phyloP scores from a whole-genome alignment of 2,797 vertebrate genomes.

The Anabacerthia variegaticeps region DNA sequence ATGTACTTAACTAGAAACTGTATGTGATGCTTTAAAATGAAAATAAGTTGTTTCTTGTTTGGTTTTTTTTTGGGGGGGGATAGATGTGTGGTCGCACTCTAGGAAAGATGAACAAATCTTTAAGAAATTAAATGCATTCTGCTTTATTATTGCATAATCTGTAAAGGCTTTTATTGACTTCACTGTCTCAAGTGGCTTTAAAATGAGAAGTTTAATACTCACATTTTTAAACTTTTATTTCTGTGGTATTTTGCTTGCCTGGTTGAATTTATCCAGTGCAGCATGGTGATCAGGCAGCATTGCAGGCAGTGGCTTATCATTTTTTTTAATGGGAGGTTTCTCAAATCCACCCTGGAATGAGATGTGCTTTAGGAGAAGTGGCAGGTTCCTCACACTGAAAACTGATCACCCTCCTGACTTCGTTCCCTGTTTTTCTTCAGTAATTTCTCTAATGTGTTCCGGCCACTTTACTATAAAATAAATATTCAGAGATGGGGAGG shows the following conservation, averaged over 20 bases:
- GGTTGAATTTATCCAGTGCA: conserved; percentile 83
- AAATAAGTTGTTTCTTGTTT: background rate
- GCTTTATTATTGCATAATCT: background rate
- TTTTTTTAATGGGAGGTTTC: conserved; percentile 86
- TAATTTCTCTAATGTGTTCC: conserved; percentile 81
- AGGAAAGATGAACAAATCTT: background rate
- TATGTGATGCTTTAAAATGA: background rate
- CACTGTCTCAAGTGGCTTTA: background rate
- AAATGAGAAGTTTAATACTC: background rate
- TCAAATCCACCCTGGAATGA: conserved; percentile 83
- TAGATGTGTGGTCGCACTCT: accelerated
- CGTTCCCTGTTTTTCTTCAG: conserved; percentile 77
- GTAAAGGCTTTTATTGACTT: background rate
- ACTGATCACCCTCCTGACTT: conserved; percentile 78
- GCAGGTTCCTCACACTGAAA: conserved; percentile 82
- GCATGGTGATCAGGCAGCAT: conserved; percentile 82
- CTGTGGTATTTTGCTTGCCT: conserved; percentile 67
- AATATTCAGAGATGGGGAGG: conserved; percentile 80
- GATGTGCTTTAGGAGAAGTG: conserved; percentile 78
- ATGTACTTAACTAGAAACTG: background rate
- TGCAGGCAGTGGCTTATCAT: conserved; percentile 82
- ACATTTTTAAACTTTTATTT: background rate
- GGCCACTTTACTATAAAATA: conserved; percentile 87
- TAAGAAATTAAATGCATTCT: background rate
- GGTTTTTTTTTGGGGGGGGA: background rate